Evolutionary conservation across 1,140 invertebrate genomes (phyloP).

Genomic region (Pseudomyrmex pallidus): DNA sequence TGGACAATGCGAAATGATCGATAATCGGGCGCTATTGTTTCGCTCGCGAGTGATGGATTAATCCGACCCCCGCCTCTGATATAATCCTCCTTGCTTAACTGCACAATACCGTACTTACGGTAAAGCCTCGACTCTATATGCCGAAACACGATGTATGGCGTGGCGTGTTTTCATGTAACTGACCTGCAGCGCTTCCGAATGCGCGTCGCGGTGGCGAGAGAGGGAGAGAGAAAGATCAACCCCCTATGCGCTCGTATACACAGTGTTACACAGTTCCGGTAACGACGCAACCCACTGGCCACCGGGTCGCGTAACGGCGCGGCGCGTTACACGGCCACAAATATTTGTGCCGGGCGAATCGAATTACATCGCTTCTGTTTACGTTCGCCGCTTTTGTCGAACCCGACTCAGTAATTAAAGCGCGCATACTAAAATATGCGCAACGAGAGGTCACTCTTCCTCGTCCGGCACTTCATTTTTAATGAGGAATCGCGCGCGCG

Average conservation of each 20-base stretch:
- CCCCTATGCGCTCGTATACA: conserved; percentile 27
- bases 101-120: conserved; percentile 39
- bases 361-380: conserved; percentile 71
- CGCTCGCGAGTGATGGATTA: conserved; percentile 32
- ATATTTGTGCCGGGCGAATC: conserved; percentile 71
- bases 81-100: conserved; percentile 45
- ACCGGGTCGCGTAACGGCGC: conserved; percentile 53
- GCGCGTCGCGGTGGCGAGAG: conserved; percentile 6
- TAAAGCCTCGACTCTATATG: conserved; percentile 16
- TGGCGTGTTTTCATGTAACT: conserved; percentile 66
- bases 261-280: conserved; percentile 60
- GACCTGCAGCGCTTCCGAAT: conserved; percentile 67
- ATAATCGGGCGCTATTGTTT: conserved; percentile 38
- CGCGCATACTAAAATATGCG: conserved; percentile 53
- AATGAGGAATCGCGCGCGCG: conserved; percentile 43
- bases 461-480: conserved; percentile 37
- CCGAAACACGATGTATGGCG: conserved; percentile 24
- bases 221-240: conserved; percentile 5
- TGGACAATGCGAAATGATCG: conserved; percentile 27
- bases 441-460: conserved; percentile 32
- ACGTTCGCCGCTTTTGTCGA: conserved; percentile 44
- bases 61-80: conserved; percentile 1
- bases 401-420: conserved; percentile 64
- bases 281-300: conserved; percentile 34
- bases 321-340: conserved; percentile 69